phyloP scores from a whole-genome alignment of 1,140 invertebrate genomes.

The Mya arenaria region DNA sequence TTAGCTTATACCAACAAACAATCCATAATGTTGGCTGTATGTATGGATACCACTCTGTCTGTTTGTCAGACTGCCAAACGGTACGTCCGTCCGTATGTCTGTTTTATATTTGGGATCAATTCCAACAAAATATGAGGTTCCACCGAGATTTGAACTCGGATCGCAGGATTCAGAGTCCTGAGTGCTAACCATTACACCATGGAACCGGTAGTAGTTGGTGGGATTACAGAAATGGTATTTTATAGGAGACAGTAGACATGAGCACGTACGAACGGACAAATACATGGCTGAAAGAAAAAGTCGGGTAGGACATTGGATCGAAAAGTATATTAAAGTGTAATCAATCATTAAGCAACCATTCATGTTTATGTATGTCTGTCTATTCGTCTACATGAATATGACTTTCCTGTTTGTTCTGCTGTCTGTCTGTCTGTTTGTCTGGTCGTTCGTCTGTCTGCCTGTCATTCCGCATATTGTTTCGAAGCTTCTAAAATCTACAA shows the following conservation, averaged over 20 bases:
- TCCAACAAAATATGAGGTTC: background rate
- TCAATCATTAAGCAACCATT: background rate
- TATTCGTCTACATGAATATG: background rate
- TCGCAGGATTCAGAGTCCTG: constrained; percentile 58
- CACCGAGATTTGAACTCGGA: constrained; percentile 59
- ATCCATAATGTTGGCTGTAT: background rate
- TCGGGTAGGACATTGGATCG: background rate
- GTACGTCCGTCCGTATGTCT: background rate
- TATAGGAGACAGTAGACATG: no score
- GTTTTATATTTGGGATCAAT: background rate
- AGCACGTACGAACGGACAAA: background rate
- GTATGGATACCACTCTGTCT: background rate
- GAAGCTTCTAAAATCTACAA: background rate
- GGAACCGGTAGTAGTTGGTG: constrained; percentile 37
- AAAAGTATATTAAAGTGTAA: background rate
- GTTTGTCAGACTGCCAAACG: background rate
- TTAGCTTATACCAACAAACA: background rate
- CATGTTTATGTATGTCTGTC: background rate
- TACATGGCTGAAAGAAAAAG: background rate
- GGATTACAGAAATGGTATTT: no score
- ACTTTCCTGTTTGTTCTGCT: no score
- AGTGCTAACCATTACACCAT: constrained; percentile 64
- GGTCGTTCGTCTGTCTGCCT: background rate
- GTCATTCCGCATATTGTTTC: background rate
- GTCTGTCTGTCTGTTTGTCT: no score